These are phyloP conservation scores for Ephestia elutella DNA, from an alignment of 1,140 invertebrate genomes.

Conservation along the genomic window DNA sequence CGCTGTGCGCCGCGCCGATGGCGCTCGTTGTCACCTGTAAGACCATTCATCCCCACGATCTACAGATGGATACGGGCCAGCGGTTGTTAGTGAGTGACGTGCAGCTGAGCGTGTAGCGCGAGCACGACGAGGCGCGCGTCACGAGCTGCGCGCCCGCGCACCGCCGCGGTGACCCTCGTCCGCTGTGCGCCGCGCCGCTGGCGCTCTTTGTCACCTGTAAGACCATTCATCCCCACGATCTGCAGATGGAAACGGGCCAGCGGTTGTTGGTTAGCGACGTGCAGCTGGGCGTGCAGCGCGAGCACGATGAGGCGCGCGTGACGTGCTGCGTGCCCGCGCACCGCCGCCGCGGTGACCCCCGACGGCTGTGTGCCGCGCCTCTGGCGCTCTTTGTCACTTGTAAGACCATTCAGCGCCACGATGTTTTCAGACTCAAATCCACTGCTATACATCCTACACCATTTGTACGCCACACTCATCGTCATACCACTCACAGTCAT, in stretches of 20 bases:
- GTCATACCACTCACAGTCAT: too few relatives aligned
- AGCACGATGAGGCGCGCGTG: conserved; percentile 48
- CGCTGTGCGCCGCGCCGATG: conserved; percentile 38
- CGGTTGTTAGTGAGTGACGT: conserved; percentile 53
- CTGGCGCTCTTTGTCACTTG: conserved; percentile 48
- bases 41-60: too few relatives aligned
- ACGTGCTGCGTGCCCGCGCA: conserved; percentile 53
- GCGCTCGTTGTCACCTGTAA: conserved; percentile 39
- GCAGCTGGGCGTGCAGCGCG: conserved; percentile 30
- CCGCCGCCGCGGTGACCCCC: conserved; percentile 22
- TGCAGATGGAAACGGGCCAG: conserved; percentile 48
- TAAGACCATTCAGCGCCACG: too few relatives aligned
- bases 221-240: too few relatives aligned
- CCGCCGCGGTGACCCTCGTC: conserved; percentile 22
- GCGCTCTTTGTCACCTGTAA: conserved; percentile 39
- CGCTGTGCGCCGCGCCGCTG: conserved; percentile 38
- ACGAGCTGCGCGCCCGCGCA: conserved; percentile 53
- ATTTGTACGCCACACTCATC: too few relatives aligned
- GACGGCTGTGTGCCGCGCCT: conserved; percentile 35
- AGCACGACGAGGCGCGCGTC: conserved; percentile 49
- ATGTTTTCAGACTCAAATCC: too few relatives aligned
- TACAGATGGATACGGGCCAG: conserved; percentile 49
- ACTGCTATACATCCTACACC: too few relatives aligned
- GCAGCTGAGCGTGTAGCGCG: conserved; percentile 30
- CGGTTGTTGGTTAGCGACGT: conserved; percentile 53